Percentiles rank a stretch among this genome's conserved stretches.
These are phyloP conservation scores for Pristionchus pacificus DNA, from an alignment of 1,140 invertebrate genomes.

Conservation along the genomic window DNA sequence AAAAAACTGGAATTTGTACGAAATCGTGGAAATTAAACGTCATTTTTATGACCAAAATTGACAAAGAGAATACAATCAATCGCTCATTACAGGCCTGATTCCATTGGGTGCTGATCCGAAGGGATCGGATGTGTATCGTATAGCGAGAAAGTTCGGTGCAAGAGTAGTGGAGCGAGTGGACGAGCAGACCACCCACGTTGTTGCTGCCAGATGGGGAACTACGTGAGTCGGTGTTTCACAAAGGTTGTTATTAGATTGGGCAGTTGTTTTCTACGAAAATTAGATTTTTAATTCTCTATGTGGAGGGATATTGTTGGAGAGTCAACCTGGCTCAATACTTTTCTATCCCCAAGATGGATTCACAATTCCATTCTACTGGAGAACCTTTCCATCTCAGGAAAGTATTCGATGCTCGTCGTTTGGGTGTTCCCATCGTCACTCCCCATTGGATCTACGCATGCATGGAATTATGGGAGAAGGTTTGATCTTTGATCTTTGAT, in stretches of 20 bases:
- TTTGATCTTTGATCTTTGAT: no score
- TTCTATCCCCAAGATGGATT: no score
- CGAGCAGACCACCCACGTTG: slow-evolving; percentile 26
- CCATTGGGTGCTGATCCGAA: slow-evolving; percentile 25
- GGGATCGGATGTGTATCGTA: slow-evolving; percentile 24
- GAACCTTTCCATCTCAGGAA: slow-evolving; percentile 32
- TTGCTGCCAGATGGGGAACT: slow-evolving; percentile 33
- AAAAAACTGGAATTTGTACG: no score
- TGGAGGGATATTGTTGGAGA: no score
- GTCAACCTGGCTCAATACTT: no score
- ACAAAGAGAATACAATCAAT: not conserved
- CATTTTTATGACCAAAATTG: no score
- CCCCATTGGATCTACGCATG: slow-evolving; percentile 28
- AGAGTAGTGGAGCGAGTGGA: slow-evolving; percentile 12
- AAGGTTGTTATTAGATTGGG: no score
- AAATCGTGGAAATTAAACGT: no score
- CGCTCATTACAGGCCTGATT: slow-evolving; percentile 18
- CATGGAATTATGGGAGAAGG: slow-evolving; percentile 33
- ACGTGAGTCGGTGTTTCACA: slow-evolving; percentile 23
- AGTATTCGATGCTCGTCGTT: slow-evolving; percentile 19
- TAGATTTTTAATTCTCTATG: no score
- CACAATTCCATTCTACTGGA: no score
- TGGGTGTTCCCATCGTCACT: slow-evolving; percentile 21
- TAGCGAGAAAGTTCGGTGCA: slow-evolving; percentile 28
- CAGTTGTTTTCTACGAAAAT: no score